Base-by-base conservation (phyloP, 2,888 invertebrate genomes). In the Hirtodrosophila trivittata region DNA sequence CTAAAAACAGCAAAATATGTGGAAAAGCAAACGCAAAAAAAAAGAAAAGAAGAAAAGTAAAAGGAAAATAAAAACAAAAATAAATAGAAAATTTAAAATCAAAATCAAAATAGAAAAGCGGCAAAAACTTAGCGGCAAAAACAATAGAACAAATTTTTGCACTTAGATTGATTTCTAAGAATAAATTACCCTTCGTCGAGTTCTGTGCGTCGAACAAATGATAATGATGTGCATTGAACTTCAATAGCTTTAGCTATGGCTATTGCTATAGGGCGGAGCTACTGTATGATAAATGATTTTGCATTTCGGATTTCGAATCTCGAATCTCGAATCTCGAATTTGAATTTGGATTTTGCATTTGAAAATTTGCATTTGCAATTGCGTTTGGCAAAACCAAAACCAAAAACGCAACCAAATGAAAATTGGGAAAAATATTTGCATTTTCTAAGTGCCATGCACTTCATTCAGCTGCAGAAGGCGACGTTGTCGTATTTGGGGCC, bases 181-280 rank as follows among this genome's bases (percentile, higher is more conserved):
- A 86, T 88, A 88, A 87, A 87, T 80, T 86, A 84, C 87, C 82
- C 88, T 87, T 81, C 68, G 71, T 81, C 68, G 71, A 57, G 72
- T 59, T 55, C 57, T 66, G 30, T 59, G 60, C 49, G 55, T 46
- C 49, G 66, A 55, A 55, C 66, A 57, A 70, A 75, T 81, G 84
- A 84, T 87, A 86, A 86, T 87, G 88, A 85, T 89, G 89, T 89
- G 88, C 89, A 90, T 89, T 89, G 90, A 89, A 89, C 89, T 89
- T 89, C 89, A 89, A 81, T 84, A 51, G 80, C 62, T 64, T 37
- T 63, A 51, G 39, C 55, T 55, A 49, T 37, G 14, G 47, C 62
- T 64, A 41, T 63, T 55, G 39, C 55, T 55, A 49, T 37, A 18
- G 47, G 52, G 45, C 55, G 60, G 47, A 49, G 56, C 45, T 13